Evolutionary conservation across 1,140 invertebrate species (phyloP).

Genomic region (Drosophila pachea): DNA sequence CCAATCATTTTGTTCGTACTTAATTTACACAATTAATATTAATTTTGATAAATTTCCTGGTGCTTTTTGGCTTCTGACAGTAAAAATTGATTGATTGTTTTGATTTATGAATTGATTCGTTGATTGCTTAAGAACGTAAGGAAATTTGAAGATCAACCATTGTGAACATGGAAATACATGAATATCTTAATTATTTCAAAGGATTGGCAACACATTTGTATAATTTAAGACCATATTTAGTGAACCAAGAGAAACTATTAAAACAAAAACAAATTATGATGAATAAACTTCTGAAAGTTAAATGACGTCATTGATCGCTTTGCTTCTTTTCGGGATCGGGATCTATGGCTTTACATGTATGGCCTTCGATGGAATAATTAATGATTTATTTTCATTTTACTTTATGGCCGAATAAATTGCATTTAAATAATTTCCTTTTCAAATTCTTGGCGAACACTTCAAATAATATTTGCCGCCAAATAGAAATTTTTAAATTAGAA

Average conservation of each 20-base stretch:
- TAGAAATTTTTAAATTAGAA: constrained; percentile 15
- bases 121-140: constrained; percentile 9
- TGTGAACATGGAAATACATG: constrained; percentile 1
- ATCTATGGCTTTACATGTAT: not conserved
- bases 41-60: constrained; percentile 21
- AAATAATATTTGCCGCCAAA: not conserved
- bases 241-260: constrained; percentile 57
- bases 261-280: constrained; percentile 53
- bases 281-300: constrained; percentile 72
- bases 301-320: constrained; percentile 46
- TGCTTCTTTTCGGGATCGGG: not conserved
- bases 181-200: constrained; percentile 40
- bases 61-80: constrained; percentile 46
- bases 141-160: constrained; percentile 9
- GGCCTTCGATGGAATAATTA: not conserved
- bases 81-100: constrained; percentile 29
- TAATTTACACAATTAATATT: constrained; percentile 66
- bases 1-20: constrained; percentile 53
- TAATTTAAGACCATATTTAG: constrained; percentile 64
- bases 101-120: constrained; percentile 2
- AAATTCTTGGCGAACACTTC: not conserved
- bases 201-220: constrained; percentile 40
- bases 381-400: constrained; percentile 1
- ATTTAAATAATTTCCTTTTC: not conserved
- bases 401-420: constrained; percentile 2